Percentiles rank a stretch among this genome's conserved stretches.
phyloP scores from a whole-genome alignment of 2,113 vertebrate genomes.

The Budorcas taxicolor region DNA sequence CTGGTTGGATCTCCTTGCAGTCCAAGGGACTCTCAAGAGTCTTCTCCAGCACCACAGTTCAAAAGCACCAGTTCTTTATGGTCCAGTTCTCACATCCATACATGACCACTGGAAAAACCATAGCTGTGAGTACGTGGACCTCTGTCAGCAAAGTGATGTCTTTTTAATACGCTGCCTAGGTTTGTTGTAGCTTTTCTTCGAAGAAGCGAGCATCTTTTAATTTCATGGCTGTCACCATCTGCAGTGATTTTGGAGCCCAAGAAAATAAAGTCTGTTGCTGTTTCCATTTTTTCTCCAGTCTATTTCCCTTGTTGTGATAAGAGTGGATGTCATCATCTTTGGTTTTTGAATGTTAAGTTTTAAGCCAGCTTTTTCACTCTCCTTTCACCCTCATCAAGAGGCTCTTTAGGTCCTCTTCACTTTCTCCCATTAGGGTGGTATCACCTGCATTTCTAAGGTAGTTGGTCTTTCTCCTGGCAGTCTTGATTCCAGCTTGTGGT shows the following conservation, averaged over 20 bases:
- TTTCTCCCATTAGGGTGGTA: neutral
- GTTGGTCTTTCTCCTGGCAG: neutral
- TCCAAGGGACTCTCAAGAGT: neutral
- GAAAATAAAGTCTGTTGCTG: neutral
- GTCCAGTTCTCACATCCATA: neutral
- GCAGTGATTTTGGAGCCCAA: neutral
- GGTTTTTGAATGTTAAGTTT: neutral
- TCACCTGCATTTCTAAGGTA: neutral
- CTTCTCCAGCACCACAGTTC: neutral
- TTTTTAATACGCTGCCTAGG: neutral
- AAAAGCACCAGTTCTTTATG: neutral
- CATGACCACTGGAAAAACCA: neutral
- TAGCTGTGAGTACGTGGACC: neutral
- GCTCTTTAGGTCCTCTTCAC: neutral
- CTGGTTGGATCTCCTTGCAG: neutral
- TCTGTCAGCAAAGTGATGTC: neutral
- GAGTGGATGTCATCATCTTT: neutral
- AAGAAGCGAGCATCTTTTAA: neutral
- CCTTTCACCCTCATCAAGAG: neutral
- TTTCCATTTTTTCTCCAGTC: neutral
- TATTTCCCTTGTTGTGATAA: neutral
- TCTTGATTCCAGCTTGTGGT: neutral
- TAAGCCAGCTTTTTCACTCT: neutral
- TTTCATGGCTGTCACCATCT: neutral
- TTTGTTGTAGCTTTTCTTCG: neutral